Conservation (phyloP, 2,113 vertebrate genomes). For the Alosa alosa region DNA sequence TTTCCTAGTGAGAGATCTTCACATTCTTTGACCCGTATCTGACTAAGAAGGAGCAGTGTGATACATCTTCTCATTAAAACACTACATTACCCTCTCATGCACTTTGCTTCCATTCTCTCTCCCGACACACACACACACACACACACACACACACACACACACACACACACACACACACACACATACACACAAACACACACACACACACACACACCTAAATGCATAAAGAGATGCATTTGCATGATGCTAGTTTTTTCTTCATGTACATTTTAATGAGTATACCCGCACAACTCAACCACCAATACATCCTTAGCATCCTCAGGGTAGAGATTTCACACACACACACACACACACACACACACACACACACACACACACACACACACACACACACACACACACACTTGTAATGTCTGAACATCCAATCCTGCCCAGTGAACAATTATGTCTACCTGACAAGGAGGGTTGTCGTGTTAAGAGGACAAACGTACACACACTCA, state of each 20-base stretch:
- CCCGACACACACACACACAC: background rate
- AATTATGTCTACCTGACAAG: no score
- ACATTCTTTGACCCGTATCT: background rate
- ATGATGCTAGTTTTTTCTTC: background rate
- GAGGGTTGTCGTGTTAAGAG: no score
- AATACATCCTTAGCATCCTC: background rate
- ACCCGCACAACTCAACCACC: background rate
- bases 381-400: conserved; percentile 9
- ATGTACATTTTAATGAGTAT: background rate
- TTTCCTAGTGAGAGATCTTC: background rate
- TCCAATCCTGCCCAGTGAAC: no score
- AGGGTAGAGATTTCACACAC: background rate
- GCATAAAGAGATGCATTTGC: background rate
- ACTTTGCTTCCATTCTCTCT: background rate
- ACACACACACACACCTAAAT: background rate
- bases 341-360: conserved; percentile 11
- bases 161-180: background rate
- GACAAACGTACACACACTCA: background rate
- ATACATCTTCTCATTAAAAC: background rate
- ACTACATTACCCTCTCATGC: background rate
- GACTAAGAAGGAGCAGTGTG: background rate
- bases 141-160: background rate
- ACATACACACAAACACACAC: background rate
- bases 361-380: conserved; percentile 5
- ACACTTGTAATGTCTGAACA: background rate